A percentile compares a stretch with the other conserved stretches of the same genome.
Evolutionary conservation across 1,140 invertebrate species (phyloP).

Genomic region (Hetaerina americana): DNA sequence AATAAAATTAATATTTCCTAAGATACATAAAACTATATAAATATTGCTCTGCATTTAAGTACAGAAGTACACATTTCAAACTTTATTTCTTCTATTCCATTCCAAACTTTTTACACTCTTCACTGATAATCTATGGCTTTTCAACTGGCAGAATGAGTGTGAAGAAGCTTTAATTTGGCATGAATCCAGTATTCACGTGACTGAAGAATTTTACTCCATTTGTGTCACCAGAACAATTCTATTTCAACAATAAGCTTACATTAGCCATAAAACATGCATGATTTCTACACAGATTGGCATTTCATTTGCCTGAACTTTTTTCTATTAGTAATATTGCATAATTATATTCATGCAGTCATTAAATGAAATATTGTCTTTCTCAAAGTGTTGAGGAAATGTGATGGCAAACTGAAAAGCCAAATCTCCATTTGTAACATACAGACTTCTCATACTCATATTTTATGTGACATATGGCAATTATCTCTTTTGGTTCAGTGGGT

Average conservation of each 20-base stretch:
- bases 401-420: background rate
- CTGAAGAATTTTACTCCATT: background rate
- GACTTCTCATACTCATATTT: background rate
- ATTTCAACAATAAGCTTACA: background rate
- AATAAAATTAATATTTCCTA: too few relatives aligned
- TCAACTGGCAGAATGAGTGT: background rate
- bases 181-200: background rate
- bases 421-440: background rate
- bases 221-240: background rate
- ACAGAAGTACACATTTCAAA: too few relatives aligned
- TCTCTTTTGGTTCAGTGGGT: background rate
- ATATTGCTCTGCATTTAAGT: too few relatives aligned
- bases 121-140: too few relatives aligned
- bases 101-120: too few relatives aligned
- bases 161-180: background rate
- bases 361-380: background rate
- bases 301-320: background rate
- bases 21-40: too few relatives aligned
- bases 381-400: background rate
- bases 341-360: background rate
- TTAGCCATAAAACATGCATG: background rate
- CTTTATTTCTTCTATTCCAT: too few relatives aligned
- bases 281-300: background rate
- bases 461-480: background rate
- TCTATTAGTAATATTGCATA: background rate